Conservation (phyloP, 2,888 invertebrate species). For the Maniola hyperantus region DNA sequence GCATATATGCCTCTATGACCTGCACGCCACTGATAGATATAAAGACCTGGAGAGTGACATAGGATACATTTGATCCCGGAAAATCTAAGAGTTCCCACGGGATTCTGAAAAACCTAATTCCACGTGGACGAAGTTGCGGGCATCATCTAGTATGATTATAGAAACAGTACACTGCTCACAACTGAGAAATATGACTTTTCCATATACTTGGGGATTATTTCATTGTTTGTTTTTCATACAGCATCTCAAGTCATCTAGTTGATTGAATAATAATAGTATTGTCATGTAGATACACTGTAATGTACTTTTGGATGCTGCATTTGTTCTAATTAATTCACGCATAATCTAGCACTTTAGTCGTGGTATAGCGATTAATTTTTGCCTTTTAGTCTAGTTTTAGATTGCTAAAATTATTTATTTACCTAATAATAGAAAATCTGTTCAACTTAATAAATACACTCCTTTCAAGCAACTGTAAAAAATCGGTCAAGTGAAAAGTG, state of each 20-base stretch:
- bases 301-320: conserved; percentile 13
- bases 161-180: conserved; percentile 15
- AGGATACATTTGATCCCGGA: no score
- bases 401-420: conserved; percentile 8
- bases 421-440: conserved; percentile 23
- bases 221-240: conserved; percentile 9
- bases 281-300: conserved; percentile 16
- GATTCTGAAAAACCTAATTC: no score
- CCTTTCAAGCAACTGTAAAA: no score
- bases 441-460: no score
- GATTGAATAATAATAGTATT: conserved; percentile 2
- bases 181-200: not conserved
- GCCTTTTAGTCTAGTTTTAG: conserved; percentile 20
- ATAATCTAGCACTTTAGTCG: conserved; percentile 16
- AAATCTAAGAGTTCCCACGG: no score
- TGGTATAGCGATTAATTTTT: conserved; percentile 10
- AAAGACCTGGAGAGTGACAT: no score
- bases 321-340: conserved; percentile 9
- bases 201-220: not conserved
- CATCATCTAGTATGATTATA: not conserved
- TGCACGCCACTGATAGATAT: no score
- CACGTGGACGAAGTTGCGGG: no score
- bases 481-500: no score
- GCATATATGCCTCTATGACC: no score
- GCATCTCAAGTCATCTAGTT: conserved; percentile 17